phyloP scores from a whole-genome alignment of 2,797 vertebrate genomes.

The Pangasius larnaudii region DNA sequence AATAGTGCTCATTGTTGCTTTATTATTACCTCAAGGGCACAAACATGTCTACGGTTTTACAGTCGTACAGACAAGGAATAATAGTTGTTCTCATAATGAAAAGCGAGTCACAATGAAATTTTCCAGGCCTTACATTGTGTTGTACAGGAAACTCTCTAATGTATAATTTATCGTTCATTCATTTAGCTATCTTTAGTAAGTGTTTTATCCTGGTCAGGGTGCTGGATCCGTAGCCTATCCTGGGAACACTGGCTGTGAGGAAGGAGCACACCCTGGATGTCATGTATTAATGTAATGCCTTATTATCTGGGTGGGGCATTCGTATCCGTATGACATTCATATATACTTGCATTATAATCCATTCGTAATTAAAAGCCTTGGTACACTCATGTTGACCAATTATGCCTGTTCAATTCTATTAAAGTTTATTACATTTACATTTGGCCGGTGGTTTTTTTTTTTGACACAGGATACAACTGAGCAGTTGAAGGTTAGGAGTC shows the following conservation, averaged over 20 bases:
- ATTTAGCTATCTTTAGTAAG: not conserved
- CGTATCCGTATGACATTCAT: not conserved
- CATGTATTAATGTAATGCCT: not conserved
- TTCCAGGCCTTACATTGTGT: not conserved
- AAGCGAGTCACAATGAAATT: not conserved
- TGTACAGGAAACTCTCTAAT: not conserved
- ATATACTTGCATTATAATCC: not conserved
- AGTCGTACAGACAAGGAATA: not conserved
- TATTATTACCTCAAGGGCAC: conserved; percentile 25
- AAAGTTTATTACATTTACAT: not conserved
- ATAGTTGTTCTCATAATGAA: not conserved
- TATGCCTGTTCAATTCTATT: not conserved
- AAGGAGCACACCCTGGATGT: not conserved
- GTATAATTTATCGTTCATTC: not conserved
- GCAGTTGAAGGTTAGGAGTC: too few relatives aligned
- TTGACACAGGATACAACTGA: too few relatives aligned
- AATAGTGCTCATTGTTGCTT: conserved; percentile 30
- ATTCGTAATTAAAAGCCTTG: not conserved
- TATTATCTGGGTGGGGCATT: not conserved
- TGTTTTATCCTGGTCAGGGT: not conserved
- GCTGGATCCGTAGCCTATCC: not conserved
- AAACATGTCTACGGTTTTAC: not conserved
- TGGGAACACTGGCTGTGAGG: not conserved
- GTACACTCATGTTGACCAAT: not conserved
- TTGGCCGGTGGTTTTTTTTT: not conserved